phyloP scores from a whole-genome alignment of 2,797 vertebrate species.

The Craterocephalus amniculus region DNA sequence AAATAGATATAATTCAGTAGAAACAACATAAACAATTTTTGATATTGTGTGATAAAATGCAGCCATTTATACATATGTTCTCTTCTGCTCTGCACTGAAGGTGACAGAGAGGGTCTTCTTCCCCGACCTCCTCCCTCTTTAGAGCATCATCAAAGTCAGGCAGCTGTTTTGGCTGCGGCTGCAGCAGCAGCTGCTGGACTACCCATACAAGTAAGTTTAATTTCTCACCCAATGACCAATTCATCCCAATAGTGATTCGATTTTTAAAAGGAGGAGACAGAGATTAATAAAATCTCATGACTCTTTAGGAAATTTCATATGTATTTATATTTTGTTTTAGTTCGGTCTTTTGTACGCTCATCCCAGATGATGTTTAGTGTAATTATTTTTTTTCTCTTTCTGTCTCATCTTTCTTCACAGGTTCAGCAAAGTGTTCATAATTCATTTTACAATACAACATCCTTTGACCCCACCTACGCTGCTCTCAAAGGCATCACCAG shows the following conservation, averaged over 20 bases:
- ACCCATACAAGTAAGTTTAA: constrained; percentile 77
- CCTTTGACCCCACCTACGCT: constrained; percentile 83
- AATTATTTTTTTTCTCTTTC: not conserved
- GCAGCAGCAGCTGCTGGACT: constrained; percentile 84
- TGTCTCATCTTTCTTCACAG: constrained; percentile 40
- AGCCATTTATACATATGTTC: not conserved
- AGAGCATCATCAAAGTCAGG: constrained; percentile 86
- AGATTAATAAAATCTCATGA: not conserved
- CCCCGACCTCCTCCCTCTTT: constrained; percentile 76
- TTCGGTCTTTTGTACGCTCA: not conserved
- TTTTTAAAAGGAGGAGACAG: too few relatives aligned
- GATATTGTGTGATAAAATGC: not conserved
- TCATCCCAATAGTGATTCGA: not conserved
- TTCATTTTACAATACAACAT: constrained; percentile 85
- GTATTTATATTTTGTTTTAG: not conserved
- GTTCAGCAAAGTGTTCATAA: constrained; percentile 87
- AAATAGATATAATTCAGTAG: too few relatives aligned
- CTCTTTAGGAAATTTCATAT: not conserved
- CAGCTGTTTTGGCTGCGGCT: constrained; percentile 83
- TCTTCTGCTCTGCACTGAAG: constrained; percentile 27
- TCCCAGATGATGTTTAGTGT: too few relatives aligned
- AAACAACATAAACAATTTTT: not conserved
- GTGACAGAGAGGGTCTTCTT: constrained; percentile 78
- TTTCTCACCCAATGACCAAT: not conserved
- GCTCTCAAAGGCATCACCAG: constrained; percentile 84